A percentile compares a stretch with the other conserved stretches of the same genome.
Evolutionary conservation across 2,797 vertebrate species (phyloP).

Genomic region (Poeciliopsis infans): DNA sequence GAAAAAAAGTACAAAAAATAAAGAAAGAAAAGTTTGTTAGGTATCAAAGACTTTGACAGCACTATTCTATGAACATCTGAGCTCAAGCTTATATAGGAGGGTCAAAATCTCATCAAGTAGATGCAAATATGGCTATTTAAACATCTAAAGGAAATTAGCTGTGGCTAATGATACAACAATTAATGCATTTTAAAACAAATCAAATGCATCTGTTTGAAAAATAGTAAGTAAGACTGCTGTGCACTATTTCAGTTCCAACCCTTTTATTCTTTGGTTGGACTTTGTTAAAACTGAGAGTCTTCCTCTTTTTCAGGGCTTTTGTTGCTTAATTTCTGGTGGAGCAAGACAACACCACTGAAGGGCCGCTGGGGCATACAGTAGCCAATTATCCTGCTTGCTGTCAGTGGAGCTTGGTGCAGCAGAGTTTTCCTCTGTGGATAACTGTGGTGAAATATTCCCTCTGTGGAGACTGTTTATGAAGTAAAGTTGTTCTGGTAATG

Average conservation of each 20-base stretch:
- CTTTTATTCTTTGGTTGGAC: neutral
- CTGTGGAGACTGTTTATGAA: conserved; percentile 30
- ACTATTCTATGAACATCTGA: neutral
- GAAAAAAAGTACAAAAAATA: neutral
- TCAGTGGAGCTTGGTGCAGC: conserved; percentile 27
- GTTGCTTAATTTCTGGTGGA: conserved; percentile 36
- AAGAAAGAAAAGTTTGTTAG: neutral
- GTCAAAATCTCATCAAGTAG: neutral
- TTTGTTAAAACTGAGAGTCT: conserved; percentile 3
- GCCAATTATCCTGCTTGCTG: conserved; percentile 47
- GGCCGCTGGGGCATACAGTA: conserved; percentile 13
- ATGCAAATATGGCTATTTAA: neutral
- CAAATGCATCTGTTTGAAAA: neutral
- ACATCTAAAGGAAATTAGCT: neutral
- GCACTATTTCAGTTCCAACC: neutral
- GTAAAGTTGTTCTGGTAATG: conserved; percentile 29
- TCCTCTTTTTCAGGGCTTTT: conserved; percentile 4
- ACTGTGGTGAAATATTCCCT: conserved; percentile 27
- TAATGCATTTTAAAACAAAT: neutral
- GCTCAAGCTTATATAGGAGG: neutral
- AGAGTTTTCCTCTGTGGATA: conserved; percentile 15
- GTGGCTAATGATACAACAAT: neutral
- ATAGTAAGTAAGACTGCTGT: neutral
- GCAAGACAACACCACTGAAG: conserved; percentile 30
- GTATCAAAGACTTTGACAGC: neutral